phyloP scores from a whole-genome alignment of 2,888 invertebrate genomes.

The Blomia tropicalis region DNA sequence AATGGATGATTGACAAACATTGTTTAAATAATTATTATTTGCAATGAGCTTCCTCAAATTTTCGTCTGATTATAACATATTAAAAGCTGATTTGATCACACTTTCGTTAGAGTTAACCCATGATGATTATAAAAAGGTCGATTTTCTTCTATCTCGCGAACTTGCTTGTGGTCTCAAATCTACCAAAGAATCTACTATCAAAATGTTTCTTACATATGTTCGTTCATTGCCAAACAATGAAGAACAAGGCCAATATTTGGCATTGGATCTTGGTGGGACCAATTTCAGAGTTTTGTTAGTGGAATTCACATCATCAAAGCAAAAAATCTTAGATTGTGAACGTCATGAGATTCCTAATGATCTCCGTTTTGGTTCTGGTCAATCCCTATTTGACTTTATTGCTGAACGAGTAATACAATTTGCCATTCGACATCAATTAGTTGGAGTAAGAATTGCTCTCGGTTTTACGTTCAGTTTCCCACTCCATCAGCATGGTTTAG shows the following conservation, averaged over 20 bases:
- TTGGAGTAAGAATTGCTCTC: conserved; percentile 36
- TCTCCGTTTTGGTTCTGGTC: conserved; percentile 80
- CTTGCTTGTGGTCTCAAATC: conserved; percentile 4
- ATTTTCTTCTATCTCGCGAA: not conserved
- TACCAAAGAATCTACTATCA: conserved; percentile 49
- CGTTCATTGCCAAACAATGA: conserved; percentile 79
- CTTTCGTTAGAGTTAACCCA: not conserved
- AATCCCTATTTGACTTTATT: conserved; percentile 42
- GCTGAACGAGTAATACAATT: conserved; percentile 40
- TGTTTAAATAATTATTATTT: no score
- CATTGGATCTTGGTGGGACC: conserved; percentile 89
- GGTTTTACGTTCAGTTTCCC: conserved; percentile 44
- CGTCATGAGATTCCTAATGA: conserved; percentile 87
- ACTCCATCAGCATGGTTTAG: conserved; percentile 38
- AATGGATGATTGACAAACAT: not conserved
- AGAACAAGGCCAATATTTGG: conserved; percentile 83
- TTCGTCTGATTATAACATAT: not conserved
- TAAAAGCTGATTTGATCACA: conserved; percentile 10
- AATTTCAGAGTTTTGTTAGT: conserved; percentile 90
- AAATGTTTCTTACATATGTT: conserved; percentile 89
- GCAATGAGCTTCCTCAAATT: not conserved
- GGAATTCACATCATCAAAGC: conserved; percentile 42
- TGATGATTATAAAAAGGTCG: conserved; percentile 6
- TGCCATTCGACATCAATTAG: conserved; percentile 35
- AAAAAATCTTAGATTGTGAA: conserved; percentile 64